Evolutionary conservation across 1,140 invertebrate species (phyloP), one percentile per base, ranked within the genome.

Genomic region (Caenorhabditis briggsae): DNA sequence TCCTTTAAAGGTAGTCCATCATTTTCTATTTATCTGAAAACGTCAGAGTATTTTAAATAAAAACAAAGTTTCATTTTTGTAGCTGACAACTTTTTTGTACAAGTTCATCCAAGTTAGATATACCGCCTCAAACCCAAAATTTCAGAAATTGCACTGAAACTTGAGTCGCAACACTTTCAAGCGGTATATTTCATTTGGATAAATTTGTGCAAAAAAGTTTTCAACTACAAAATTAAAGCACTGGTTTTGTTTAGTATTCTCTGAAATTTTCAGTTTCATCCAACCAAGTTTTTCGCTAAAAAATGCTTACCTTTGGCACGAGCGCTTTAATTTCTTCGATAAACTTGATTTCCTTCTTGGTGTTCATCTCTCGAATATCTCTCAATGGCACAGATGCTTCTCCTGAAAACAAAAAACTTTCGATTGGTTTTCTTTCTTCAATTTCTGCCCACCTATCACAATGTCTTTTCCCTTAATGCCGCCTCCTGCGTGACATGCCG

Each of bases 391-490:
- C 86, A 46, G 70, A 61, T 46, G 92, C 89, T 83, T 92, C 90
- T 18, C 90, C 84, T 85, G 33, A 20, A 85, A 53, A 85, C 89
- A 78, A 88, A 82, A 14, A 56, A 20, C 23, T 41, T 33, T 48
- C 8, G 5, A 5, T 56, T 86, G 55, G 20, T 43, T 85, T 50
- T 41, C 2, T 20, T 41, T 41, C 23, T 53, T 12, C 12, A 12
- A 5, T 18, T 82, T 33, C 65, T 18, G 25, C 70, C 25, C 50
- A 83, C 61, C 89, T 65, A 86, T 90, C 65, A 86, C 55, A 41
- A 91, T 85, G 65, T 92, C 92, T 82, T 92, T 92, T 84, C 91
- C 90, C 43, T 92, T 82, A 82, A 92, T 92, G 50, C 89, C 88
- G 50, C 59, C 82, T 23, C 88, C 89, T 58, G 90, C 89, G 82